A percentile compares a stretch with the other conserved stretches of the same genome.
phyloP scores from a whole-genome alignment of 1,140 invertebrate genomes.

The Yoshiicerus persimilis region DNA sequence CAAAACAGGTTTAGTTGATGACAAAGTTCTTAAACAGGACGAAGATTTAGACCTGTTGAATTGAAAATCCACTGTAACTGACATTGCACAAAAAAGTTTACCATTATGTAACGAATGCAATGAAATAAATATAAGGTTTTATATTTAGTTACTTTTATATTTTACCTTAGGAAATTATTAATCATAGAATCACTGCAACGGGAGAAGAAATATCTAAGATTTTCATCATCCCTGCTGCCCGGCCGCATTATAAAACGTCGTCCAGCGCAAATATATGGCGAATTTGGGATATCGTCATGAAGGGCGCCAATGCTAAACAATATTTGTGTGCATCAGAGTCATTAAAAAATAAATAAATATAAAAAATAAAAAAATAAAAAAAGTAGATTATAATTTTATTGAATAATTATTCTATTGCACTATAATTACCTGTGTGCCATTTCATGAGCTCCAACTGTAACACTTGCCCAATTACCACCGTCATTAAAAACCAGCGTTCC shows the following conservation, averaged over 20 bases:
- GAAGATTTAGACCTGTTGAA: neutral
- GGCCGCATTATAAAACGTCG: constrained; percentile 27
- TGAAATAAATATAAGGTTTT: too few species aligned
- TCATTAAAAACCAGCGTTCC: constrained; percentile 24
- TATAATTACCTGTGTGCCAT: constrained; percentile 25
- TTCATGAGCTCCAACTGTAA: constrained; percentile 37
- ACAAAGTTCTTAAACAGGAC: too few species aligned
- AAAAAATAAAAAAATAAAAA: neutral
- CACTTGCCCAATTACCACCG: constrained; percentile 24
- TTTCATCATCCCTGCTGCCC: constrained; percentile 19
- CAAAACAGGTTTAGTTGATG: too few species aligned
- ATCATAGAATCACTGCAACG: constrained; percentile 14
- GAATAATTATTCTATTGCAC: neutral
- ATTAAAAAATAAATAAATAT: too few species aligned
- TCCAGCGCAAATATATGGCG: neutral
- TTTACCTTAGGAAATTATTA: constrained; percentile 21
- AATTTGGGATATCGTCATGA: constrained; percentile 29
- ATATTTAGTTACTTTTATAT: too few species aligned
- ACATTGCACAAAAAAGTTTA: too few species aligned
- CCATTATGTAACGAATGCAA: too few species aligned
- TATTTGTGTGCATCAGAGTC: neutral
- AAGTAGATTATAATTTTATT: too few species aligned
- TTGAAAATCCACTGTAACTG: too few species aligned
- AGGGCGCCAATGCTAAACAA: constrained; percentile 28
- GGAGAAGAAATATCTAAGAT: constrained; percentile 25